Evolutionary conservation across 2,797 vertebrate genomes (phyloP), one percentile per base, ranked within the genome.

Genomic region (Alfaro cultratus): DNA sequence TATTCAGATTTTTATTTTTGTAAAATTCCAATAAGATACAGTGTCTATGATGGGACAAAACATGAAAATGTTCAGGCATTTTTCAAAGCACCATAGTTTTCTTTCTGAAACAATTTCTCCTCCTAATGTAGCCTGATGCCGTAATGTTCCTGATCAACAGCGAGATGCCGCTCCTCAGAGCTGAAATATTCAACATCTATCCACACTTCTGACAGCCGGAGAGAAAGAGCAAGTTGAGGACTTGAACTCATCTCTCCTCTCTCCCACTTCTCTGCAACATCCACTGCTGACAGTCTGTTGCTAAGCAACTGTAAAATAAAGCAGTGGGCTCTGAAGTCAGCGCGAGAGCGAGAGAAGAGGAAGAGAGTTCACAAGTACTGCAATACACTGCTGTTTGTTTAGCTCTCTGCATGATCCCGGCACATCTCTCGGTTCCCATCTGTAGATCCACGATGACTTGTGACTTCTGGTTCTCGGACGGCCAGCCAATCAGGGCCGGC

Each of bases 251-350:
- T 91, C 74, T 46, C 74, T 86, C 90, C 92, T 92, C 90, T 92
- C 88, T 89, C 91, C 85, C 91, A 90, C 88, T 87, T 87, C 88
- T 90, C 84, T 85, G 91, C 87, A 88, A 86, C 86, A 76, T 80
- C 83, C 81, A 84, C 81, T 79, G 80, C 83, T 83, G 91, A 91
- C 85, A 80, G 91, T 84, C 87, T 89, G 96, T 96, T 96, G 96
- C 96, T 96, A 93, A 93, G 96, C 95, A 96, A 96, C 96, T 95
- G 94, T 94, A 94, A 95, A 94, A 95, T 95, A 95, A 96, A 95
- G 91, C 92, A 84, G 86, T 88, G 81, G 89, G 83, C 93, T 93
- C 87, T 82, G 88, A 91, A 94, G 93, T 94, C 90, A 91, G 71
- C 77, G 79, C 74, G 86, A 77, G 81, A 85, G 73, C 45, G 77